Evolutionary conservation across 2,797 vertebrate species (phyloP), one percentile per base, ranked within the genome.

Genomic region (Poliocrania exsul): DNA sequence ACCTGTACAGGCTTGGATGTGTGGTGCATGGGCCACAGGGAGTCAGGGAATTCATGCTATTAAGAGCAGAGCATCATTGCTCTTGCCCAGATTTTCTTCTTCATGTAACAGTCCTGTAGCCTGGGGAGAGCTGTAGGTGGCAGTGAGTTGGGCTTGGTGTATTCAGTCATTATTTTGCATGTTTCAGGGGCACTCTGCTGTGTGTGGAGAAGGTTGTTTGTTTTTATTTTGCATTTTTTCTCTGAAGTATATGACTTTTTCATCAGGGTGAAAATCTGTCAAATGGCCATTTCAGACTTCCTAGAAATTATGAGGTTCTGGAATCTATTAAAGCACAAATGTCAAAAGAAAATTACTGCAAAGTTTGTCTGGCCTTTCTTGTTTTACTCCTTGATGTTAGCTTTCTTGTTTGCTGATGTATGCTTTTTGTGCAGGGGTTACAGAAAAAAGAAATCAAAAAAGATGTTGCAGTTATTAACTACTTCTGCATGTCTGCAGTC

Each of bases 251-350:
- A 75, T 74, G 82, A 80, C 53, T 94, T 95, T 97, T 95, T 95
- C 92, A 82, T 95, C 96, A 91, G 95, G 90, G 97, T 81, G 83
- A 96, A 97, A 97, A 97, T 97, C 96, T 97, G 97, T 97, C 97
- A 97, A 97, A 93, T 92, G 94, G 95, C 95, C 95, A 95, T 97
- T 97, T 97, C 92, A 96, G 80, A 86, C 94, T 96, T 77, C 74
- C 88, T 91, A 97, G 97, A 97, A 97, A 97, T 96, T 88, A 96
- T 50, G 91, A 96, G 90, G 65, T 96, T 98, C 97, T 98, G 98
- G 97, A 98, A 98, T 95, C 96, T 95, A 97, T 98, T 98, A 97
- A 96, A 96, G 83, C 89, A 84, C 88, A 97, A 97, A 97, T 97
- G 96, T 97, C 96, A 96, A 81, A 97, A 95, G 95, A 97, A 97